Evolutionary conservation across 2,888 invertebrate genomes (phyloP), one percentile per base, ranked within the genome.

Genomic region (Pollenia angustigena): DNA sequence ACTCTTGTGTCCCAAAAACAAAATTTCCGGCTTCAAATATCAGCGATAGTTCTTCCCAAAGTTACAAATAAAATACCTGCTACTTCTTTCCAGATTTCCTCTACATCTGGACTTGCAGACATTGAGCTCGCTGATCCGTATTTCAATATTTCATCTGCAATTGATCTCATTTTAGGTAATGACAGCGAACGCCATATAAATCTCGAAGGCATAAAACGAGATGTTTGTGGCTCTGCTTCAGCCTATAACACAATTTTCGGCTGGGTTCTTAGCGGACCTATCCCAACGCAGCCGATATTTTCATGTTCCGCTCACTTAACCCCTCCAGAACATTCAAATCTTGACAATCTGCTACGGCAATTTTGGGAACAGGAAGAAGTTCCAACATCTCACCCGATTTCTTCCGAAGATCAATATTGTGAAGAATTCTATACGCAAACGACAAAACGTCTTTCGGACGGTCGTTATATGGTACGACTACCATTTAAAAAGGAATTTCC

Each of bases 101-200:
- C 2, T 32, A 4, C 2, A 4, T 32, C 4, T 4, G 32, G 32
- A 4, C 32, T 32, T 4, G 44, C 18, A 4, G 58, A 69, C 4
- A 42, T 79, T 4, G 66, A 64, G 3, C 46, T 80, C 18, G 78
- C 78, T 1, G 84, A 84, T 12, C 84, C 74, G 1, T 9, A 79
- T n/a, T 66, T 84, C 18, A 79, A 66, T 40, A 16, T 46, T 4
- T 58, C 74, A 1, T 42, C 68, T 1, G 32, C 52, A n/a, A 66
- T 78, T 14, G 62, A 75, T 42, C 18, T 75, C 4, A 52, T 75
- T 6, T 8, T 75, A 7, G 76, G 60, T 1, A 62, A 60, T 4
- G 62, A 75, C 10, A 16, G 40, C 4, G 75, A 75, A 42, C 9
- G 46, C 16, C 18, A 50, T n/a, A 60, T 75, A 23, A 64, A 60